Conservation (phyloP, 2,797 vertebrate genomes). For the Sebastiscus albofasciatus region DNA sequence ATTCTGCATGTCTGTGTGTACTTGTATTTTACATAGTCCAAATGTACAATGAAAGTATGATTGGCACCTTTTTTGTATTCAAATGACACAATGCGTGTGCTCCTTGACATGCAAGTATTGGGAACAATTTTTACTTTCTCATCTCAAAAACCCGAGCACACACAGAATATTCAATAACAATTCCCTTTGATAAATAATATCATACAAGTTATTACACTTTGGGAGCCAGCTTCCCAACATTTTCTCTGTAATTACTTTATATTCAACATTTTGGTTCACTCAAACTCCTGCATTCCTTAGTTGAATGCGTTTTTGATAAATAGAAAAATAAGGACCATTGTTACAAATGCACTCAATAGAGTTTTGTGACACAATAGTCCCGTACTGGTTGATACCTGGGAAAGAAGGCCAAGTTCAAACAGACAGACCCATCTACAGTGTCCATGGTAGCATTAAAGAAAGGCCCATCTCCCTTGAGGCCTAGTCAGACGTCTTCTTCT, state of each 20-base stretch:
- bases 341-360: constrained; percentile 78
- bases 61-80: constrained; percentile 51
- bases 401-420: constrained; percentile 55
- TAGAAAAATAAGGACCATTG: constrained; percentile 83
- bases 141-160: constrained; percentile 54
- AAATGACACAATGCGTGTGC: constrained; percentile 32
- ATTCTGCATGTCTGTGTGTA: constrained; percentile 59
- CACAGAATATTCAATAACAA: constrained; percentile 77
- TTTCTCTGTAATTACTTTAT: constrained; percentile 74
- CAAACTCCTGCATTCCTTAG: constrained; percentile 41
- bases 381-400: constrained; percentile 68
- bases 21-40: constrained; percentile 43
- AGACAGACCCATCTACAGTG: constrained; percentile 63
- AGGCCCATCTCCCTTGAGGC: constrained; percentile 39
- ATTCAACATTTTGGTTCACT: constrained; percentile 62
- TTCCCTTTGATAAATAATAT: constrained; percentile 96
- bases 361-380: constrained; percentile 76
- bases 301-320: constrained; percentile 86
- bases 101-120: constrained; percentile 45
- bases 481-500: constrained; percentile 38
- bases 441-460: constrained; percentile 60
- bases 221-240: constrained; percentile 99
- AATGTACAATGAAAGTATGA: constrained; percentile 58
- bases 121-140: constrained; percentile 40
- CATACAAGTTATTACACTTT: constrained; percentile 90